These are phyloP conservation scores for Cenopis cana DNA, from an alignment of 2,888 invertebrate genomes.

Conservation along the genomic window DNA sequence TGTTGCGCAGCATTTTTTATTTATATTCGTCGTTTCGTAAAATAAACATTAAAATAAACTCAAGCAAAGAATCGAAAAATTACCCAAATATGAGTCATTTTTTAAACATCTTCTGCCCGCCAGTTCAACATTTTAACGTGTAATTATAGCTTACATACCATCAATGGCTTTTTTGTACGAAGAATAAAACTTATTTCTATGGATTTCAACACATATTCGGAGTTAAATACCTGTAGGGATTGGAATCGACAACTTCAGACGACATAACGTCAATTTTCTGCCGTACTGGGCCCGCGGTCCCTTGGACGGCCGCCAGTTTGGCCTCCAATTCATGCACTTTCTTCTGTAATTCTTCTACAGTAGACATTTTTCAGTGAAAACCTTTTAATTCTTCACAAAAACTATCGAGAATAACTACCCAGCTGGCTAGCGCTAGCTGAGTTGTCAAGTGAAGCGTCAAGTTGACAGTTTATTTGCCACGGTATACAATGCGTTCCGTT, in stretches of 20 bases:
- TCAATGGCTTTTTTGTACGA: background rate
- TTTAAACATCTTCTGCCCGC: background rate
- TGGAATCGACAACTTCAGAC: conserved; percentile 98
- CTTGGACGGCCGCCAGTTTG: conserved; percentile 83
- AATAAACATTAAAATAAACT: background rate
- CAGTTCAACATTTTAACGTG: background rate
- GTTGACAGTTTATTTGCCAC: conserved; percentile 41
- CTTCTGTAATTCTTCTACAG: conserved; percentile 85
- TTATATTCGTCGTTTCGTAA: background rate
- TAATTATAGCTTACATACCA: background rate
- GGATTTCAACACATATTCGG: background rate
- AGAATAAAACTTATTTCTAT: background rate
- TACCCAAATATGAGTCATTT: conserved; percentile 11
- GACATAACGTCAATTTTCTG: conserved; percentile 96
- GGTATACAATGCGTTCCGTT: conserved; percentile 39
- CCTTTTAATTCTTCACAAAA: conserved; percentile 48
- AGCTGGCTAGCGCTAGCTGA: conserved; percentile 36
- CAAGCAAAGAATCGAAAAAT: conserved; percentile 23
- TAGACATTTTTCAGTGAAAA: conserved; percentile 80
- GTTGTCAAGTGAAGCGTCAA: conserved; percentile 39
- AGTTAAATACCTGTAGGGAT: conserved; percentile 95
- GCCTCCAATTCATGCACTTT: conserved; percentile 88
- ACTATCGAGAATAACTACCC: conserved; percentile 41
- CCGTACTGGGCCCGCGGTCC: conserved; percentile 78
- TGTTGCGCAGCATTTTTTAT: background rate